phyloP scores from a whole-genome alignment of 1,140 invertebrate species.

The Metaphire vulgaris region DNA sequence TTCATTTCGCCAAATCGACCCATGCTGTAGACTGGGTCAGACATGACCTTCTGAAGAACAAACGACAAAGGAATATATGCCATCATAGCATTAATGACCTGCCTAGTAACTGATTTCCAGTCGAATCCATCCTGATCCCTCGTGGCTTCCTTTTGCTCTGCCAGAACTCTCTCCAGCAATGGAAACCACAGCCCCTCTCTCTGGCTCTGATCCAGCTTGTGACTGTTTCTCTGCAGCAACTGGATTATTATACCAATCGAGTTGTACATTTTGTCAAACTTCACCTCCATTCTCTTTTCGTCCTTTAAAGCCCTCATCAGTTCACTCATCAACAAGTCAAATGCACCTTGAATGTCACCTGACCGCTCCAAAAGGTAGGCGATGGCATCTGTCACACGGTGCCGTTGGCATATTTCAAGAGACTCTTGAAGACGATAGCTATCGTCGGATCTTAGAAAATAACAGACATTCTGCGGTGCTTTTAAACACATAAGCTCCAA shows the following conservation, averaged over 20 bases:
- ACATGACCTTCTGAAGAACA: constrained; percentile 56
- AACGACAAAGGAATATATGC: constrained; percentile 57
- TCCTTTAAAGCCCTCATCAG: constrained; percentile 9
- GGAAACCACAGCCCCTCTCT: constrained; percentile 56
- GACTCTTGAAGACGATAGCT: constrained; percentile 54
- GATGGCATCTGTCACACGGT: constrained; percentile 54
- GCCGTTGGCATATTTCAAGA: constrained; percentile 44
- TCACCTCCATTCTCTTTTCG: not conserved
- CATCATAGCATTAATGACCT: constrained; percentile 59
- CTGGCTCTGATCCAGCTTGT: constrained; percentile 11
- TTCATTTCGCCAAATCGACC: constrained; percentile 58
- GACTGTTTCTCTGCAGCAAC: constrained; percentile 26
- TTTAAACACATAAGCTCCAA: constrained; percentile 64
- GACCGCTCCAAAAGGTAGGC: constrained; percentile 57
- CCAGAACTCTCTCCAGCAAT: constrained; percentile 55
- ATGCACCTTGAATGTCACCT: constrained; percentile 55
- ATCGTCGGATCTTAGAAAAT: constrained; percentile 48
- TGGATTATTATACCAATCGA: constrained; percentile 1
- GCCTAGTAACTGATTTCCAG: constrained; percentile 53
- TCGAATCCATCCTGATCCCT: constrained; percentile 3
- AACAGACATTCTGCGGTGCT: constrained; percentile 54
- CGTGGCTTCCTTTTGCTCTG: constrained; percentile 49
- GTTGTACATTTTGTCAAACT: not conserved
- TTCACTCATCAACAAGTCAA: constrained; percentile 51
- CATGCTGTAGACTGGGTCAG: constrained; percentile 54